Evolutionary conservation across 2,888 invertebrate species (phyloP), one percentile per base, ranked within the genome.

Genomic region (Conops quadrifasciatus): DNA sequence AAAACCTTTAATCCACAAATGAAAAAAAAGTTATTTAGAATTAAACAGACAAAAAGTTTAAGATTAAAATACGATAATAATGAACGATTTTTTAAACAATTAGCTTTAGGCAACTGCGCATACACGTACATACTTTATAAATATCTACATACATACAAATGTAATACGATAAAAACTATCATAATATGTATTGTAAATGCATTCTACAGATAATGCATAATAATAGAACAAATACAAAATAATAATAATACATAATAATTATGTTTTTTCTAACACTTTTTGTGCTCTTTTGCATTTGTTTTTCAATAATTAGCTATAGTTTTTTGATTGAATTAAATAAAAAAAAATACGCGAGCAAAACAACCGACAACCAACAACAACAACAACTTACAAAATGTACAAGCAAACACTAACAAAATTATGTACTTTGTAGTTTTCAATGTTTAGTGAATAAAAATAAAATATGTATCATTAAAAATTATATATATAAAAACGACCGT

Each of bases 361-460:
- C 5, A 36, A 36, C n/a, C n/a, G n/a, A n/a, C n/a, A n/a, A n/a
- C n/a, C n/a, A n/a, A n/a, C 51, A n/a, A 53, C 66, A 53, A 16
- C 36, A 13, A 49, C 28, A 60, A 36, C 51, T 62, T 60, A 59
- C 45, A 67, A 67, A 67, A 47, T 60, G 51, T 49, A 51, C 68
- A 68, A 62, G 68, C 24, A 36, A 62, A 58, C 15, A 58, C 36
- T 7, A 36, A 36, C 36, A 68, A 68, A 26, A 49, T 47, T 21
- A 60, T 62, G 51, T 68, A 68, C 51, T 62, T n/a, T 62, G 68
- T 68, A 68, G 68, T 68, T 51, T 68, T 68, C 60, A 68, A 62
- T 68, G 68, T 68, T 62, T 68, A 68, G 68, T 62, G 51, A 62
- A 51, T 30, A 58, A 62, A 68, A 68, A 62, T 62, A 68, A 68